Conservation (phyloP, 2,113 vertebrate genomes). For the Silurus meridionalis region DNA sequence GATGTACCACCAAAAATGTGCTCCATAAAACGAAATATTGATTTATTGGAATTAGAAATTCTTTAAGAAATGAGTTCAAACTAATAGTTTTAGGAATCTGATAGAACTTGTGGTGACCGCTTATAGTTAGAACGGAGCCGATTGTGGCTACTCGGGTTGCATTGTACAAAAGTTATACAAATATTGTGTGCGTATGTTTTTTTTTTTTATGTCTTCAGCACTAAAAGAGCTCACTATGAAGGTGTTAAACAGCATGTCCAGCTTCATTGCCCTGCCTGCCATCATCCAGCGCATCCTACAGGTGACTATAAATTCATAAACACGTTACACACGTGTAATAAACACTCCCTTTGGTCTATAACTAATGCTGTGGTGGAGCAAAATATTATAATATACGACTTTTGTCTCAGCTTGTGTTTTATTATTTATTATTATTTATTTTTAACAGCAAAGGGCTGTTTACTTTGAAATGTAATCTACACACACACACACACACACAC, state of each 20-base stretch:
- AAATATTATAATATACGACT: neutral
- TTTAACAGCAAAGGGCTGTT: neutral
- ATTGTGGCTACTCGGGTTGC: no score
- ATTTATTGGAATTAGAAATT: neutral
- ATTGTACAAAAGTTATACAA: neutral
- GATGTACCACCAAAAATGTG: neutral
- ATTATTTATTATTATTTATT: neutral
- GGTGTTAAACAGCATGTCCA: constrained; percentile 92
- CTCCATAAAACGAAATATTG: neutral
- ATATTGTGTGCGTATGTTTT: neutral
- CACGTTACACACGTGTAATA: neutral
- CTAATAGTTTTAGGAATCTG: neutral
- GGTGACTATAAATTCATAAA: constrained; percentile 68
- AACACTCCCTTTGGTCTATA: neutral
- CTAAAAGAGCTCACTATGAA: constrained; percentile 93
- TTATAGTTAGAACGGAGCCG: neutral
- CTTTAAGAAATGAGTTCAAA: neutral
- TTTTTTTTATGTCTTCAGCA: constrained; percentile 67
- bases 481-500: constrained; percentile 7
- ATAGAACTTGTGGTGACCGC: neutral
- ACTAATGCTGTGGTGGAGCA: neutral
- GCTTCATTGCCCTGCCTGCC: constrained; percentile 88
- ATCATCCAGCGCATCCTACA: constrained; percentile 94
- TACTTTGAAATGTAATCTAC: neutral
- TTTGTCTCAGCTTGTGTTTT: neutral